Percentiles rank a stretch among this genome's conserved stretches.
Evolutionary conservation across 2,797 vertebrate genomes (phyloP).

Genomic region (Chromis chromis): DNA sequence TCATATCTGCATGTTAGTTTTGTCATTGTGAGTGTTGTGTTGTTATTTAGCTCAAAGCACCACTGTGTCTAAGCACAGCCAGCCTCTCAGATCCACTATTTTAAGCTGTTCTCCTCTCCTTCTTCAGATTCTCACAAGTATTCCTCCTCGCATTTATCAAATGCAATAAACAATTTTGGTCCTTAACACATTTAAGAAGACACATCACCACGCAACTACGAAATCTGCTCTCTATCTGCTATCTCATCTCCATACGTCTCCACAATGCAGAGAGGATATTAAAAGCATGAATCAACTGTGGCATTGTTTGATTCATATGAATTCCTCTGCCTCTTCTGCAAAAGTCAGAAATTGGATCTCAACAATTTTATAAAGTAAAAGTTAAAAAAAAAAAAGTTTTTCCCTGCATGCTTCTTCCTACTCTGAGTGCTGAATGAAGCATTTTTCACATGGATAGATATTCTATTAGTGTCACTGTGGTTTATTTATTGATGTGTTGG

Average conservation of each 20-base stretch:
- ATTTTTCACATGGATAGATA: conserved; percentile 72
- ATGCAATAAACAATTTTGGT: conserved; percentile 26
- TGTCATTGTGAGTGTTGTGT: not conserved
- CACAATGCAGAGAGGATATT: conserved; percentile 58
- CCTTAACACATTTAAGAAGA: conserved; percentile 43
- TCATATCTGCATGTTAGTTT: conserved; percentile 2
- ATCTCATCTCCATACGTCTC: conserved; percentile 54
- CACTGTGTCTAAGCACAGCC: not conserved
- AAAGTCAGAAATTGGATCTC: conserved; percentile 59
- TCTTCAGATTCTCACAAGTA: conserved; percentile 19
- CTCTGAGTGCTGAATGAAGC: conserved; percentile 69
- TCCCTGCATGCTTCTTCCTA: conserved; percentile 17
- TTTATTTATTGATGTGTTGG: conserved; percentile 81
- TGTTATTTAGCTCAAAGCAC: not conserved
- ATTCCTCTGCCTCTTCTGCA: conserved; percentile 45
- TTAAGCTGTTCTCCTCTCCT: not conserved
- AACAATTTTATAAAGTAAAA: conserved; percentile 55
- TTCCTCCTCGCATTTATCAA: conserved; percentile 22
- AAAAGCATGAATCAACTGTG: conserved; percentile 64
- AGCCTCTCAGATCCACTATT: not conserved
- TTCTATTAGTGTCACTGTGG: conserved; percentile 72
- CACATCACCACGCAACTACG: conserved; percentile 29
- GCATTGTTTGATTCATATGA: conserved; percentile 55
- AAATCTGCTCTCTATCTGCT: conserved; percentile 33
- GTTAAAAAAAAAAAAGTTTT: conserved; percentile 42